Base-by-base conservation (phyloP, 2,113 vertebrate genomes). In the Bubo scandiacus region DNA sequence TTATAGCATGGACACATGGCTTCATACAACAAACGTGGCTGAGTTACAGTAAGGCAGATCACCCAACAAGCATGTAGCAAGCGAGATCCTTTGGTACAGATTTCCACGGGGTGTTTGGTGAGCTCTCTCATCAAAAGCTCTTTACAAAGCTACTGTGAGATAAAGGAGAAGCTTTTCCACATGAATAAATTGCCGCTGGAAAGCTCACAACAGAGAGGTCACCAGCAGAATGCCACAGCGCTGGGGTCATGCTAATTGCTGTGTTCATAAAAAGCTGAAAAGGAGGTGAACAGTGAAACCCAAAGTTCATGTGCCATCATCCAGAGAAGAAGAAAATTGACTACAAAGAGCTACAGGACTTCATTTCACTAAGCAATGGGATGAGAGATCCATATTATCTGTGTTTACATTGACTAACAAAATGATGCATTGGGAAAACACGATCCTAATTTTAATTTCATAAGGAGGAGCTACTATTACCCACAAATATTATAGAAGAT, bases 11-110 rank as follows among this genome's bases (percentile, higher is more conserved):
- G 72, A n/a, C 21, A 32, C 20, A 8, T 1, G 4, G 38, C 55
- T 74, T 65, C 55, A 29, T 3, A 10, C 0, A 1, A 47, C 30
- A 67, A 30, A 36, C 0, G 9, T 3, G n/a, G 34, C 25, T 2
- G 40, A 67, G 38, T 52, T 59, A 38, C 66, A 42, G 15, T 0
- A 27, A 7, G 30, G 65, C 52, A 78, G 40, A 45, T 43, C 42
- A 43, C 17, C 32, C 72, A 26, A 18, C 20, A 49, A 38, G 12
- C 32, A 25, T 1, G 6, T 1, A 1, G 54, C 49, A 40, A 68
- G 49, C 1, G 7, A 42, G 36, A 68, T 22, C 66, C 49, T 83
- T 17, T 11, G 38, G 51, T 26, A 52, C 6, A 47, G 54, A 32
- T 38, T 61, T 61, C 51, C 86, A 57, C 13, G 4, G 34, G 7